Conservation (phyloP, 2,797 vertebrate species). For the Eulemur rubriventer region DNA sequence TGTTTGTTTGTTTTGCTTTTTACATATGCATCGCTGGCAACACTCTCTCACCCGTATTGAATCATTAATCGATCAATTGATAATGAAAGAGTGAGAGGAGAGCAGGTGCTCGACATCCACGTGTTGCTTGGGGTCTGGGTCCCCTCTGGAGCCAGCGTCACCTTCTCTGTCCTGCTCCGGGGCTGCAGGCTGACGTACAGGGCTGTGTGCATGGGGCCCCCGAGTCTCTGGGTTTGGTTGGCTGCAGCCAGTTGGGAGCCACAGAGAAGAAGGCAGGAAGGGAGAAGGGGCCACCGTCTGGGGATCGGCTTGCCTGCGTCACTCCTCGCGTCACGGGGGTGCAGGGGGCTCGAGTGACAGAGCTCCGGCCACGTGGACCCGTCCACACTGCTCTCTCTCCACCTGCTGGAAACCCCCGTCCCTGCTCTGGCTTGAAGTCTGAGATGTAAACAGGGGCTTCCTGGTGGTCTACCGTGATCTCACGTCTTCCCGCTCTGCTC, state of each 20-base stretch:
- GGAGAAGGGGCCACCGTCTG: fast-evolving
- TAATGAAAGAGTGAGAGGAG: too few species aligned
- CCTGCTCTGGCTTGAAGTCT: too few species aligned
- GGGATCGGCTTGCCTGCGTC: fast-evolving
- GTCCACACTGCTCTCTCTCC: too few species aligned
- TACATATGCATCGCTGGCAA: too few species aligned
- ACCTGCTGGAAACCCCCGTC: background rate
- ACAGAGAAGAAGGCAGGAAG: background rate
- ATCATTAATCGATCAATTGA: fast-evolving
- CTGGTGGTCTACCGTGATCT: background rate
- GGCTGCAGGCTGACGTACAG: background rate
- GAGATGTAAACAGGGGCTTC: too few species aligned
- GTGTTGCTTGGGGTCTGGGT: fast-evolving
- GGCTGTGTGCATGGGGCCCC: fast-evolving
- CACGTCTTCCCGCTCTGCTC: background rate
- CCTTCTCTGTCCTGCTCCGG: background rate
- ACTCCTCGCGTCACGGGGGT: fast-evolving
- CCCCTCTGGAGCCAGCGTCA: fast-evolving
- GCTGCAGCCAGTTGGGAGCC: background rate
- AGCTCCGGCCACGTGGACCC: background rate
- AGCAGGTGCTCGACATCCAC: fast-evolving
- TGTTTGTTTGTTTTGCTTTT: background rate
- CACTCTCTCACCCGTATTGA: fast-evolving
- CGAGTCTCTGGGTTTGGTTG: fast-evolving
- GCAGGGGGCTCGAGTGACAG: background rate